A percentile compares a stretch with the other conserved stretches of the same genome.
phyloP scores from a whole-genome alignment of 2,113 vertebrate genomes.

The Coracopsis vasa region DNA sequence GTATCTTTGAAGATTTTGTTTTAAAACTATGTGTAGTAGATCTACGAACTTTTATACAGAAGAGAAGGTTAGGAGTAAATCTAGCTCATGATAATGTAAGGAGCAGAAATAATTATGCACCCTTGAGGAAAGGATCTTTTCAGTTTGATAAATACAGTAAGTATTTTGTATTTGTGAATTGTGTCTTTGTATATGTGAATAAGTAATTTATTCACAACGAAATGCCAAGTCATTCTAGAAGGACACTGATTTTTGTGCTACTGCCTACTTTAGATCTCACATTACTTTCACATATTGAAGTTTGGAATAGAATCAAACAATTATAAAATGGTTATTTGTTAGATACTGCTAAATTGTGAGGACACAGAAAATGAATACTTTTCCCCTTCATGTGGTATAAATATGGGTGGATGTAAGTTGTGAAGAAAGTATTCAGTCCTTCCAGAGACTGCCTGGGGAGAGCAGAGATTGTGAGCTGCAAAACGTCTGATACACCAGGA shows the following conservation, averaged over 20 bases:
- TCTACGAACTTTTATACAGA: constrained; percentile 5
- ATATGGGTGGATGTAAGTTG: not conserved
- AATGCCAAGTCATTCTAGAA: constrained; percentile 15
- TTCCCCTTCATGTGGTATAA: not conserved
- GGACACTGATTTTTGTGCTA: not conserved
- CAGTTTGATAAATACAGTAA: not conserved
- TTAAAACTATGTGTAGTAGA: not conserved
- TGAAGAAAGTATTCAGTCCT: not conserved
- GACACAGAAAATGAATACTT: not conserved
- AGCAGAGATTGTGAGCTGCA: not conserved
- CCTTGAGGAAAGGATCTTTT: constrained; percentile 15
- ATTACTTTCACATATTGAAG: not conserved
- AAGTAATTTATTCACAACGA: not conserved
- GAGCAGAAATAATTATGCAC: constrained; percentile 23
- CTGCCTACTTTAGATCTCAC: not conserved
- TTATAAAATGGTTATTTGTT: not conserved
- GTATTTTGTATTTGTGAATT: not conserved
- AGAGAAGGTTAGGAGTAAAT: constrained; percentile 6
- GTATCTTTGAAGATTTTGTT: not conserved
- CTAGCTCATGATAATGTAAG: constrained; percentile 10
- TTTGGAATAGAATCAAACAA: not conserved
- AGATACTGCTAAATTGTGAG: not conserved
- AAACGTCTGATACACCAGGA: not conserved
- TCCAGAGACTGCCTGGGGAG: not conserved
- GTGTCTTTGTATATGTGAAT: not conserved